These are phyloP conservation scores for Tipula confusa DNA, from an alignment of 2,888 invertebrate species.

Conservation along the genomic window DNA sequence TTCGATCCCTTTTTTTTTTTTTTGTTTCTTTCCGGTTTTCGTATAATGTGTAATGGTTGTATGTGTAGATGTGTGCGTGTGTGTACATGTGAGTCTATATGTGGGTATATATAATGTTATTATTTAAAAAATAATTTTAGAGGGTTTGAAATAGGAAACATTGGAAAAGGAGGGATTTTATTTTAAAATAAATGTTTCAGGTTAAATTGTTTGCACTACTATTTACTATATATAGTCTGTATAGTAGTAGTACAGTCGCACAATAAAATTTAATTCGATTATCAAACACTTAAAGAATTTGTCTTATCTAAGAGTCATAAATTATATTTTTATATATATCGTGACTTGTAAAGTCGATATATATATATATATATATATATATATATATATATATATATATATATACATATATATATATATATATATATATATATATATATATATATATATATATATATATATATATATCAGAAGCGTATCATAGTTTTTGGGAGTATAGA, in stretches of 20 bases:
- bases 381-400: no score
- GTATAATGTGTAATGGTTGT: background rate
- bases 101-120: background rate
- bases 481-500: no score
- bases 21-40: no score
- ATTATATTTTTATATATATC: background rate
- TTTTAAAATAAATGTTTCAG: slow-evolving; percentile 3
- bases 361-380: no score
- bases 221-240: background rate
- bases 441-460: no score
- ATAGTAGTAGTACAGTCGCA: background rate
- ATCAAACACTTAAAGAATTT: slow-evolving; percentile 25
- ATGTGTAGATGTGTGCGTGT: background rate
- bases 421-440: no score
- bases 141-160: background rate
- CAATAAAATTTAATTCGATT: background rate
- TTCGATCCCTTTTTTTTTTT: background rate
- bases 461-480: no score
- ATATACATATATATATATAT: no score
- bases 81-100: background rate
- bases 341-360: background rate
- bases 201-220: slow-evolving; percentile 25
- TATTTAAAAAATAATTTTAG: background rate
- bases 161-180: background rate
- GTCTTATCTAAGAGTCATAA: background rate